Percentiles rank a stretch among this genome's conserved stretches.
These are phyloP conservation scores for Penaeus chinensis DNA, from an alignment of 1,140 invertebrate species.

Conservation along the genomic window DNA sequence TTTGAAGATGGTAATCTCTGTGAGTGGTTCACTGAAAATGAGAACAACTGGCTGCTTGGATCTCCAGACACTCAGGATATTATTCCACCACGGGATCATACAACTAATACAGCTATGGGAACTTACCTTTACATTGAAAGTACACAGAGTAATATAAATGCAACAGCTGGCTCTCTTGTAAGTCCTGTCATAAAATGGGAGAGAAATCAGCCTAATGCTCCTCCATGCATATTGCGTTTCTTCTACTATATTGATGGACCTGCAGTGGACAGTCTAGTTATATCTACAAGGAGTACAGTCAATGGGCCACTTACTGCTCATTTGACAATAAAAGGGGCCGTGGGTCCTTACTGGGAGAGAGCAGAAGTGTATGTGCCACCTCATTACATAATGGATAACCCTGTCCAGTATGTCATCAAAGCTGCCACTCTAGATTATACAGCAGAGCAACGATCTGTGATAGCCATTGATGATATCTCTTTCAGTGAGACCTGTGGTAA, in stretches of 20 bases:
- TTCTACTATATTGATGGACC: constrained; percentile 51
- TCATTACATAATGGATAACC: constrained; percentile 18
- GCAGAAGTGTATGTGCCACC: constrained; percentile 37
- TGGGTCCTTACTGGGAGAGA: constrained; percentile 49
- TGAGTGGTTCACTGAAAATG: constrained; percentile 38
- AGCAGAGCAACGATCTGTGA: constrained; percentile 29
- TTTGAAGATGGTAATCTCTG: constrained; percentile 51
- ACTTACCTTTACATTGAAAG: constrained; percentile 43
- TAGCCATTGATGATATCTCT: constrained; percentile 55
- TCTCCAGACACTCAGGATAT: constrained; percentile 32
- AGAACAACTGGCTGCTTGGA: constrained; percentile 35
- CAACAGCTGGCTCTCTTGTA: neutral
- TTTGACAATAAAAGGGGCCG: constrained; percentile 16
- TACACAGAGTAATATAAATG: neutral
- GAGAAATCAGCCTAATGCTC: neutral
- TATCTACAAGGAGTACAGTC: constrained; percentile 26
- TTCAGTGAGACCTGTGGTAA: constrained; percentile 32
- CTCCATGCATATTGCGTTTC: constrained; percentile 35
- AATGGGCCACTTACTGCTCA: constrained; percentile 36
- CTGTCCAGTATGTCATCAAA: constrained; percentile 41
- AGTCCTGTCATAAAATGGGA: constrained; percentile 49
- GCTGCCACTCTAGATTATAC: constrained; percentile 11
- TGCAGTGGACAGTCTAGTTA: constrained; percentile 13
- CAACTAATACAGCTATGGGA: constrained; percentile 34
- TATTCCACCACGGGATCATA: constrained; percentile 46